phyloP scores from a whole-genome alignment of 2,797 vertebrate genomes.

The Argya squamiceps region DNA sequence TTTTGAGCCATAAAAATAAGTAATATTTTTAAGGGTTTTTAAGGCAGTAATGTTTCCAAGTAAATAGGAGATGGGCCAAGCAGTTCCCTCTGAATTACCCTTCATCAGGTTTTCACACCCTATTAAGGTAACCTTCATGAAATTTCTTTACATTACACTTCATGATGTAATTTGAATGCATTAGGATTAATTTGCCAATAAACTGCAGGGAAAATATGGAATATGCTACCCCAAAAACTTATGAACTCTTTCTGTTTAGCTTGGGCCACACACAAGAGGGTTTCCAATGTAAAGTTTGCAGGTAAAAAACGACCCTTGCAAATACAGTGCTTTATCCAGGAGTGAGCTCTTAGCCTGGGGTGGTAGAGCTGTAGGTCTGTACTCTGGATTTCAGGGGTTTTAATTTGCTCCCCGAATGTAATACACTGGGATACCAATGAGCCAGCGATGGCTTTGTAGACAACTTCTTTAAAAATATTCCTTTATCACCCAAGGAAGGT shows the following conservation, averaged over 20 bases:
- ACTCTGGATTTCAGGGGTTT: background rate
- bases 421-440: background rate
- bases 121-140: constrained; percentile 57
- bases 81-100: constrained; percentile 27
- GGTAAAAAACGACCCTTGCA: background rate
- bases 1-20: constrained; percentile 47
- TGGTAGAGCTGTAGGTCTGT: background rate
- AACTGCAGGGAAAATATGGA: constrained; percentile 19
- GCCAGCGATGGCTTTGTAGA: background rate
- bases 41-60: constrained; percentile 45
- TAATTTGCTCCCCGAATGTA: background rate
- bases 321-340: background rate
- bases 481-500: background rate
- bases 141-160: constrained; percentile 45
- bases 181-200: constrained; percentile 61
- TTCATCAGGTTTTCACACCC: constrained; percentile 48
- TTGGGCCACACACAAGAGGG: background rate
- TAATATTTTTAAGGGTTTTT: constrained; percentile 14
- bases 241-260: background rate
- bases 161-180: constrained; percentile 50
- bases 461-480: background rate
- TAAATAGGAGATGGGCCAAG: constrained; percentile 61
- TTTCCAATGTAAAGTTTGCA: background rate
- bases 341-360: background rate
- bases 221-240: background rate